Evolutionary conservation across 1,140 invertebrate species (phyloP).

Genomic region (Hetaerina americana): DNA sequence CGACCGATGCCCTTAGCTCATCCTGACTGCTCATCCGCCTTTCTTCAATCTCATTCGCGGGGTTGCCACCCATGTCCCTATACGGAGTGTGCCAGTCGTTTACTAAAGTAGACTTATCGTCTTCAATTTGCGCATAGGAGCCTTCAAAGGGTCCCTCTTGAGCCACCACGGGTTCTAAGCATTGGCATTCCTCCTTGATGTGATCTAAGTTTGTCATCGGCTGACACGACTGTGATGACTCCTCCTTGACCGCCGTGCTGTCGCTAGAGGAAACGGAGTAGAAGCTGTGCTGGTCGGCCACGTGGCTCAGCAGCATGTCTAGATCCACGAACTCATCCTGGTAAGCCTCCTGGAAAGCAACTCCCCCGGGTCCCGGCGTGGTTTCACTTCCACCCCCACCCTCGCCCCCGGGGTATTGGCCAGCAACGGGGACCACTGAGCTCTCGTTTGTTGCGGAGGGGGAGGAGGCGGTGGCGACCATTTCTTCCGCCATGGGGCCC

Average conservation of each 20-base stretch:
- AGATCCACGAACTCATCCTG: conserved; percentile 33
- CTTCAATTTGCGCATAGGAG: not conserved
- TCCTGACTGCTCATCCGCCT: not conserved
- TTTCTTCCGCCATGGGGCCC: conserved; percentile 4
- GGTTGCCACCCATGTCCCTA: not conserved
- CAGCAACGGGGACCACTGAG: not conserved
- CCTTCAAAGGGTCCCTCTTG: not conserved
- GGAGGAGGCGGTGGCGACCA: not conserved
- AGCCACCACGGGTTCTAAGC: not conserved
- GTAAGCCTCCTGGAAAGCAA: not conserved
- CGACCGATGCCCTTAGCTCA: not conserved
- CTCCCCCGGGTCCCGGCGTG: not conserved
- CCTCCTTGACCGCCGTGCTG: not conserved
- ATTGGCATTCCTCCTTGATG: not conserved
- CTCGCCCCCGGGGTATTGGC: not conserved
- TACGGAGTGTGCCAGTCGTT: not conserved
- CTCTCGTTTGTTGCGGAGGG: not conserved
- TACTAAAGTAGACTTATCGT: not conserved
- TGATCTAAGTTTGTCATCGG: not conserved
- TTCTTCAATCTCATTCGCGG: not conserved
- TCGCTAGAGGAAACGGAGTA: conserved; percentile 9
- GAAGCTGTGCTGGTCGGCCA: conserved; percentile 29
- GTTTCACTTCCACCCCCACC: not conserved
- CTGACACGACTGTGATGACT: not conserved
- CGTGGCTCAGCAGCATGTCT: conserved; percentile 31